Conservation (phyloP, 2,888 invertebrate species). For the Hecatera dysodea region DNA sequence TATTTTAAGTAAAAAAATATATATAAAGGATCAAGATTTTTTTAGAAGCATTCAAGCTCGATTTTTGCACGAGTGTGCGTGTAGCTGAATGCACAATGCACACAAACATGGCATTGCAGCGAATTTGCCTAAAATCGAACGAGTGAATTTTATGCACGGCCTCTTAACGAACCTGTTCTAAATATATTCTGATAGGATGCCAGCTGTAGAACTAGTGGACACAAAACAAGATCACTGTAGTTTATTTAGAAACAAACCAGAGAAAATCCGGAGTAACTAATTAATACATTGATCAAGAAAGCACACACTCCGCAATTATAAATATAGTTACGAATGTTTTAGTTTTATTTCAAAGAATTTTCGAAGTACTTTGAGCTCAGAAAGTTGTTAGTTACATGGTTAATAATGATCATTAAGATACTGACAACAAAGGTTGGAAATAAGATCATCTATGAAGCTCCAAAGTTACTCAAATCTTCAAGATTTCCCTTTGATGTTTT, state of each 20-base stretch:
- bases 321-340: slow-evolving; percentile 1
- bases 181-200: slow-evolving; percentile 50
- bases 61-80: too few relatives aligned
- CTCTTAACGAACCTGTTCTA: slow-evolving; percentile 56
- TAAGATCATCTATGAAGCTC: background rate
- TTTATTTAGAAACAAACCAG: slow-evolving; percentile 48
- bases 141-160: too few relatives aligned
- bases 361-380: background rate
- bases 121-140: too few relatives aligned
- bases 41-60: too few relatives aligned
- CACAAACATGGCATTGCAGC: too few relatives aligned
- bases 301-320: slow-evolving; percentile 19
- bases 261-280: slow-evolving; percentile 33
- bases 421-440: background rate
- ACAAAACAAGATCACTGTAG: slow-evolving; percentile 33
- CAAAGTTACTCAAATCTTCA: slow-evolving; percentile 4
- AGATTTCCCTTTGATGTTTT: background rate
- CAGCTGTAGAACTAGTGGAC: slow-evolving; percentile 43
- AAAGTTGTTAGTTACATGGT: background rate
- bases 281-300: slow-evolving; percentile 42
- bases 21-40: too few relatives aligned
- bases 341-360: slow-evolving; percentile 5
- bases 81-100: too few relatives aligned
- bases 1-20: too few relatives aligned
- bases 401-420: background rate